Evolutionary conservation across 2,113 vertebrate genomes (phyloP), one percentile per base, ranked within the genome.

Genomic region (Pungitius pungitius): DNA sequence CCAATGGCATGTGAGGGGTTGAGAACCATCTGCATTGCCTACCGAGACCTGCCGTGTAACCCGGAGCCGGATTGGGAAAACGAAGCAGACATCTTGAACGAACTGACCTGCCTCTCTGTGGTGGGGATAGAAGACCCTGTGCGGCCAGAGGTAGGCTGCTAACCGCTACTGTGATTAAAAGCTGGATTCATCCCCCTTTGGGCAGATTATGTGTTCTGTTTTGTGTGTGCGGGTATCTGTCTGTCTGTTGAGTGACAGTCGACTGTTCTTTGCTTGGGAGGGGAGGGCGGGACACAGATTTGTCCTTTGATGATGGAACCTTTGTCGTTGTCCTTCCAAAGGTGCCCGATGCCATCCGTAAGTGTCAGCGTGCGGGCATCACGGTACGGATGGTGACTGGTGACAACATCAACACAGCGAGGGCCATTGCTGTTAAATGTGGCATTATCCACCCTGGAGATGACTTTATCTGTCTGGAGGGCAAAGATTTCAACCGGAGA

Each of bases 381-480:
- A 96, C 95, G 0, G 96, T 97, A 57, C 94, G 96, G 57, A 97
- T 97, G 96, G 96, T 97, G 75, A 97, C 96, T 0, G 96, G 96
- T 0, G 96, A 96, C 86, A 96, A 96, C 88, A 96, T 96, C 83
- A 96, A 95, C 91, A 96, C 96, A 0, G 96, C 96, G 40, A 90
- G 96, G 15, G 96, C 96, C 82, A 97, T 97, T 0, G 96, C 96
- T 0, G 93, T 92, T 64, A 97, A 97, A 85, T 97, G 96, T 4
- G 96, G 96, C 86, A 97, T 97, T 87, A 95, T 96, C 71, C 95
- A 95, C 71, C 95, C 96, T 0, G 96, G 95, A 1, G 96, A 97
- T 64, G 96, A 97, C 82, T 96, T 96, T 78, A 89, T 97, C 73
- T 97, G 96, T 86, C 63, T 97, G 59, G 96, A 97, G 26, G 96